A percentile compares a stretch with the other conserved stretches of the same genome.
phyloP scores from a whole-genome alignment of 2,888 invertebrate genomes.

The Panzeria rudis region DNA sequence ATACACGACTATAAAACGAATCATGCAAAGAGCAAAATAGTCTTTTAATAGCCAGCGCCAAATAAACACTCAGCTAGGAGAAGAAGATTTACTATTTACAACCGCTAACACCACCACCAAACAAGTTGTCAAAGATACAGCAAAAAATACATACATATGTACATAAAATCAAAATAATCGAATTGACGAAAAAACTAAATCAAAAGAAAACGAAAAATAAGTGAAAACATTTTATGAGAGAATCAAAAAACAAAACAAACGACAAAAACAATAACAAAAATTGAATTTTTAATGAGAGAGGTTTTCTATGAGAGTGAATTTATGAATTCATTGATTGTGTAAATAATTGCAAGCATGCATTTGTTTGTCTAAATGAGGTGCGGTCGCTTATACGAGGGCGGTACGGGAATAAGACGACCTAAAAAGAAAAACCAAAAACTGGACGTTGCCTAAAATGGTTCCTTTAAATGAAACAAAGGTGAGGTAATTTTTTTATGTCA shows the following conservation, averaged over 20 bases:
- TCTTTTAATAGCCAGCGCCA: conserved; percentile 66
- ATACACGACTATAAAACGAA: not conserved
- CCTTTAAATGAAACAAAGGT: too few species aligned
- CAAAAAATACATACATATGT: not conserved
- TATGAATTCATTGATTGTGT: conserved; percentile 61
- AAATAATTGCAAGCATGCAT: conserved; percentile 45
- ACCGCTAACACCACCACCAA: conserved; percentile 52
- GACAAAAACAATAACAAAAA: conserved; percentile 29
- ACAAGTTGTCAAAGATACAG: conserved; percentile 31
- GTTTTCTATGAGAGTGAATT: conserved; percentile 28
- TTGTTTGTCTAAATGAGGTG: conserved; percentile 63
- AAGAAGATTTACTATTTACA: conserved; percentile 38
- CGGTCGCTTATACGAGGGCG: conserved; percentile 59
- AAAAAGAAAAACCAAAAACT: not conserved
- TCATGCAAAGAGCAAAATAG: conserved; percentile 40
- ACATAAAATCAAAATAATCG: conserved; percentile 27
- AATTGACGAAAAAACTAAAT: conserved; percentile 38
- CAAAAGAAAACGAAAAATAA: conserved; percentile 40
- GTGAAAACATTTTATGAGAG: conserved; percentile 55
- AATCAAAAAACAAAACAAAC: conserved; percentile 42
- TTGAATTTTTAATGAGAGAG: not conserved
- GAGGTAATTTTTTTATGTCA: too few species aligned
- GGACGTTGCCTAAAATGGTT: too few species aligned
- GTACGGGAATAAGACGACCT: not conserved
- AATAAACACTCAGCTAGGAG: conserved; percentile 51